Evolutionary conservation across 2,113 vertebrate genomes (phyloP).

Genomic region (Micronisus gabar): DNA sequence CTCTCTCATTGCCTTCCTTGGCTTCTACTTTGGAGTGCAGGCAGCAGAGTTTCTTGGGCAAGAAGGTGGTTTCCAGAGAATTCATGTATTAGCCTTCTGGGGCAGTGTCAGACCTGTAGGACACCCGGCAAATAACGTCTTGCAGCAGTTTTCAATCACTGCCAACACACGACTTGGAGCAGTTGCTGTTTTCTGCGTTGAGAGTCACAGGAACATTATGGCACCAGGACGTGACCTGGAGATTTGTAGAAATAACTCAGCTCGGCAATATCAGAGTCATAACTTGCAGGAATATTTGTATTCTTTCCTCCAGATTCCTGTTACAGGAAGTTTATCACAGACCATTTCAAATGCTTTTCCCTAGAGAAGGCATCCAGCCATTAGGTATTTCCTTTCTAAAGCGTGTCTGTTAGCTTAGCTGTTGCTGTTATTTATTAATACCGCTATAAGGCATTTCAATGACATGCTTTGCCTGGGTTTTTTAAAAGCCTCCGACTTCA

Average conservation of each 20-base stretch:
- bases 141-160: neutral
- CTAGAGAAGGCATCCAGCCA: neutral
- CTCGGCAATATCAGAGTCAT: neutral
- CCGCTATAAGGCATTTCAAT: neutral
- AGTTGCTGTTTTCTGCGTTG: neutral
- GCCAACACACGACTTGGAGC: neutral
- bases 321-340: neutral
- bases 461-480: neutral
- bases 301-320: neutral
- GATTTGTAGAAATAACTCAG: neutral
- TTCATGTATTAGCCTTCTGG: accelerated
- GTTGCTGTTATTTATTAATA: neutral
- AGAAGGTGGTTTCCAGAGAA: neutral
- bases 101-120: neutral
- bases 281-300: neutral
- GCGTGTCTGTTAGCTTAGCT: neutral
- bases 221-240: neutral
- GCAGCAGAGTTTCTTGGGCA: neutral
- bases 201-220: neutral
- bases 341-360: neutral
- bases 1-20: neutral
- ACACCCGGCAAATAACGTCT: neutral
- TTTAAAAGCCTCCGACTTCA: neutral
- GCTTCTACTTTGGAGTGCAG: neutral
- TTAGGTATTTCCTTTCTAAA: neutral